These are phyloP conservation scores for Exaiptasia diaphana DNA, from an alignment of 64 coral and sea anemone species.

Conservation along the genomic window DNA sequence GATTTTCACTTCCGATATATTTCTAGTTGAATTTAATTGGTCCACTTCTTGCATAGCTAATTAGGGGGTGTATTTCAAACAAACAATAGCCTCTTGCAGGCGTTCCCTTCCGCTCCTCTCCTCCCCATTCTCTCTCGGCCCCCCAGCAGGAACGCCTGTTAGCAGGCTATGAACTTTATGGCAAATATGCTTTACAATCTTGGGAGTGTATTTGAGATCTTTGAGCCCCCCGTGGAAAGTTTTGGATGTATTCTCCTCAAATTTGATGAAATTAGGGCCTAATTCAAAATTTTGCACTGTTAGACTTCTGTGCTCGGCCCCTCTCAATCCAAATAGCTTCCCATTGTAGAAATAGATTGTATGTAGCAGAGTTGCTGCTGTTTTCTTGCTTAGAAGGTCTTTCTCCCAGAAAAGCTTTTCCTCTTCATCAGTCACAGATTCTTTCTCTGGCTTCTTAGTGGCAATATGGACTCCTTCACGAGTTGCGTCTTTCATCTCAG, in stretches of 20 bases:
- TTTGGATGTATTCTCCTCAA: conserved; percentile 53
- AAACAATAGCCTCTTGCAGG: too few species aligned
- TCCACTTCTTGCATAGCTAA: too few species aligned
- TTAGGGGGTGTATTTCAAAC: too few species aligned
- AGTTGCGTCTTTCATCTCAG: conserved; percentile 49
- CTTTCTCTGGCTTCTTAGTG: conserved; percentile 25
- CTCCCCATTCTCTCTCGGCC: too few species aligned
- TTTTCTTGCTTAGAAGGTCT: conserved; percentile 4
- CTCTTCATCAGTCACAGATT: conserved; percentile 36
- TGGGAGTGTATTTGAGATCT: conserved; percentile 39
- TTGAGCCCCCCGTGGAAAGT: conserved; percentile 39
- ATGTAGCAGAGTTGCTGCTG: conserved; percentile 23
- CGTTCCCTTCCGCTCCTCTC: too few species aligned
- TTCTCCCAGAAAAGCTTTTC: conserved; percentile 53
- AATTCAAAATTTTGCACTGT: too few species aligned
- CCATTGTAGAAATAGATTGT: conserved; percentile 30
- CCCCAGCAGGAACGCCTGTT: too few species aligned
- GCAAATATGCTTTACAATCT: conserved; percentile 29
- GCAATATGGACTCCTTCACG: conserved; percentile 1
- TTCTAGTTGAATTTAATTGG: too few species aligned
- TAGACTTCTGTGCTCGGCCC: conserved; percentile 33
- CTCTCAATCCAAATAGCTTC: conserved; percentile 26
- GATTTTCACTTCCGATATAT: too few species aligned
- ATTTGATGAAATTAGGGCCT: conserved; percentile 47
- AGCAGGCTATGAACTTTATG: too few species aligned